Evolutionary conservation across 2,888 invertebrate genomes (phyloP).

Genomic region (Falcaria lacertinaria): DNA sequence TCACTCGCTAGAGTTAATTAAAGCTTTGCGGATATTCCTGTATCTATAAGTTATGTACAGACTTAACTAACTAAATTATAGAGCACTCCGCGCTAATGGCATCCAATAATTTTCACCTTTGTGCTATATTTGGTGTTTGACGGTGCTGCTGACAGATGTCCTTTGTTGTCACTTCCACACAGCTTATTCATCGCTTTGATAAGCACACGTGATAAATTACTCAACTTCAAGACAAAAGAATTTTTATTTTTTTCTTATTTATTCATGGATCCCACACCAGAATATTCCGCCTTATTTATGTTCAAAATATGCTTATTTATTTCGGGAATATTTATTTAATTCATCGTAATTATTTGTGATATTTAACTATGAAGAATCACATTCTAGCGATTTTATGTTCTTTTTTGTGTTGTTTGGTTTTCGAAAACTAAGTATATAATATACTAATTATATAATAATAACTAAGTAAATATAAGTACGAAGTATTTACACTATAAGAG

Average conservation of each 20-base stretch:
- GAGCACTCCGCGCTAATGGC: slow-evolving; percentile 18
- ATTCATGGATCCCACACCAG: not conserved
- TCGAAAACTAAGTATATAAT: too few species aligned
- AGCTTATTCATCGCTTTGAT: slow-evolving; percentile 40
- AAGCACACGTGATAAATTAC: slow-evolving; percentile 46
- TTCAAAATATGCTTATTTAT: too few species aligned
- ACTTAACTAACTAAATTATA: slow-evolving; percentile 14
- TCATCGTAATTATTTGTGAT: too few species aligned
- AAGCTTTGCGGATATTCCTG: slow-evolving; percentile 8
- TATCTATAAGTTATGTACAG: not conserved
- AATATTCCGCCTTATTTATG: not conserved
- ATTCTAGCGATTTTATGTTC: too few species aligned
- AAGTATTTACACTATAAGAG: too few species aligned
- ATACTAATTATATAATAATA: too few species aligned
- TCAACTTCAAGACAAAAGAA: slow-evolving; percentile 30
- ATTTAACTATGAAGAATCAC: too few species aligned
- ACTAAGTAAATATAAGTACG: too few species aligned
- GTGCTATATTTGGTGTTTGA: slow-evolving; percentile 26
- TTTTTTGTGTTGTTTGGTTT: too few species aligned
- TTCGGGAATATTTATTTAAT: too few species aligned
- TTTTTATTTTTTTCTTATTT: slow-evolving; percentile 9
- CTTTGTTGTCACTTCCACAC: slow-evolving; percentile 47
- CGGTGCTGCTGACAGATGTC: slow-evolving; percentile 23
- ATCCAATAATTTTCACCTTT: slow-evolving; percentile 32
- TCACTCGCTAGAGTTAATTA: not conserved